Conservation (phyloP, 2,113 vertebrate genomes). For the Mormyrus lacerda region DNA sequence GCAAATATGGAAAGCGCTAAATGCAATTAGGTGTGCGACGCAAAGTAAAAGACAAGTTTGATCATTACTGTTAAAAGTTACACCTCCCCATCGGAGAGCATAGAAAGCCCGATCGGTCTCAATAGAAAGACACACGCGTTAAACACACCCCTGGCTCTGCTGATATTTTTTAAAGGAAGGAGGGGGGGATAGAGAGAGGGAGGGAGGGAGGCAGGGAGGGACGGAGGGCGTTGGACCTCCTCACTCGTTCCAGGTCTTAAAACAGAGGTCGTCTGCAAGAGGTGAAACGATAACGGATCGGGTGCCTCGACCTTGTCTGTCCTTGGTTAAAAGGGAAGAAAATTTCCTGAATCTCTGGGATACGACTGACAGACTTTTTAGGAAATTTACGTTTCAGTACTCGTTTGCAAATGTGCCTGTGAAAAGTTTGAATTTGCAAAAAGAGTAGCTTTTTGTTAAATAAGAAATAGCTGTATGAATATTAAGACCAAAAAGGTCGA, state of each 20-base stretch:
- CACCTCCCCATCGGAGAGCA: slow-evolving; percentile 32
- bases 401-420: background rate
- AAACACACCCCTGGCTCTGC: slow-evolving; percentile 34
- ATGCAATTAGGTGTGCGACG: background rate
- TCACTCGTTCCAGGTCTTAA: slow-evolving; percentile 34
- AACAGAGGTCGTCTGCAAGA: slow-evolving; percentile 39
- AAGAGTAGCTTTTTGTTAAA: background rate
- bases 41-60: background rate
- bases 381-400: background rate
- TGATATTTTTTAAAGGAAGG: slow-evolving; percentile 16
- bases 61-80: background rate
- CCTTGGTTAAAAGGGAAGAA: slow-evolving; percentile 43
- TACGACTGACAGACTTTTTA: background rate
- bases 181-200: background rate
- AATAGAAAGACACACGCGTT: slow-evolving; percentile 35
- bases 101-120: slow-evolving; percentile 34
- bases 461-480: background rate
- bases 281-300: slow-evolving; percentile 32
- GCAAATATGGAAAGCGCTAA: background rate
- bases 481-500: background rate
- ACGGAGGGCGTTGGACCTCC: slow-evolving; percentile 11
- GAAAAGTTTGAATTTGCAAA: background rate
- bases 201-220: slow-evolving; percentile 8
- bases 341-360: background rate
- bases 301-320: slow-evolving; percentile 49